A percentile compares a stretch with the other conserved stretches of the same genome.
phyloP scores from a whole-genome alignment of 2,888 invertebrate species.

The Machimus rusticus region DNA sequence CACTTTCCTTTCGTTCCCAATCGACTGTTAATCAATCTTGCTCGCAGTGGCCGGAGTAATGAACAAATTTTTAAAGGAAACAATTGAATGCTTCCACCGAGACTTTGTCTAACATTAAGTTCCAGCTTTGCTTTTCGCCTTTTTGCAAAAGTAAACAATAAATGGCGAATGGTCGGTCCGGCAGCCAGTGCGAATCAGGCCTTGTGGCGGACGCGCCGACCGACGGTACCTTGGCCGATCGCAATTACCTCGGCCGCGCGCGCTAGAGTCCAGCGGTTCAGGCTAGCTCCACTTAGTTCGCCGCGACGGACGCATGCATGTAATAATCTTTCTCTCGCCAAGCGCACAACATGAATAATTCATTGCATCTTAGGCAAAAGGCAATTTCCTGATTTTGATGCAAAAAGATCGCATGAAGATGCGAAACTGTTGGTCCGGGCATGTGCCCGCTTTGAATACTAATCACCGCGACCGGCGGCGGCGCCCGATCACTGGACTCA shows the following conservation, averaged over 20 bases:
- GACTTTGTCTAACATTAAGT: neutral
- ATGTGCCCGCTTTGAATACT: neutral
- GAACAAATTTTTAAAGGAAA: slow-evolving; percentile 14
- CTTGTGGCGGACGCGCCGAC: neutral
- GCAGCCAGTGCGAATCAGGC: neutral
- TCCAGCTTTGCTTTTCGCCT: neutral
- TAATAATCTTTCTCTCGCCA: slow-evolving; percentile 2
- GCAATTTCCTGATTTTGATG: slow-evolving; percentile 28
- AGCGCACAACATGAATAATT: slow-evolving; percentile 20
- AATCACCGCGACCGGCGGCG: neutral
- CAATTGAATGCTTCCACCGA: neutral
- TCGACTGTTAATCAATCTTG: slow-evolving; percentile 23
- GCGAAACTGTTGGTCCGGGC: neutral
- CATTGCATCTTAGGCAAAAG: slow-evolving; percentile 12
- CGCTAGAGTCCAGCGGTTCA: neutral
- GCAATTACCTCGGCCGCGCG: neutral
- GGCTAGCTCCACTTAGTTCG: neutral
- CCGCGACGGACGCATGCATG: neutral
- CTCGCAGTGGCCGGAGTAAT: neutral
- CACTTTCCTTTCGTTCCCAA: slow-evolving; percentile 19
- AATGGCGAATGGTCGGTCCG: neutral
- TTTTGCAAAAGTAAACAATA: slow-evolving; percentile 14
- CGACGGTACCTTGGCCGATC: neutral
- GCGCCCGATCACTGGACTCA: neutral
- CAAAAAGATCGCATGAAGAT: neutral